These are phyloP conservation scores for Microcebus jonahi DNA, from an alignment of 2,113 vertebrate species.

Conservation along the genomic window DNA sequence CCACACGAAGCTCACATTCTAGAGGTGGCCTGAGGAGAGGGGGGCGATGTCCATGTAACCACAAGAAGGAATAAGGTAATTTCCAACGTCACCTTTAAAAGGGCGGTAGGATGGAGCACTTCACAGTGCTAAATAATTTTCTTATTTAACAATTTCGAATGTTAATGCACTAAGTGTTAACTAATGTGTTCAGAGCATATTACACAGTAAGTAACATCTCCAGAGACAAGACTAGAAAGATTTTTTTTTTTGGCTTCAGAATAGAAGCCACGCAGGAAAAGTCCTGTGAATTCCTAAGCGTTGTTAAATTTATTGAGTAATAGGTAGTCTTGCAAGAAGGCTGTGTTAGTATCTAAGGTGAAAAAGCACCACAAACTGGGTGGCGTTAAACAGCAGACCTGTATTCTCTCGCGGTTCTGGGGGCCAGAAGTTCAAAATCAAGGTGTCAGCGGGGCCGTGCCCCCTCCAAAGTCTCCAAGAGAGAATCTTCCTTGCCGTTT, in stretches of 20 bases:
- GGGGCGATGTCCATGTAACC: neutral
- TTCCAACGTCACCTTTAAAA: neutral
- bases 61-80: neutral
- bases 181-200: neutral
- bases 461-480: accelerated
- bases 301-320: neutral
- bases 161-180: neutral
- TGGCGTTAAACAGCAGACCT: neutral
- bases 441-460: neutral
- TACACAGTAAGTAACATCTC: neutral
- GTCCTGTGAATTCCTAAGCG: neutral
- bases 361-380: neutral
- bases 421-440: neutral
- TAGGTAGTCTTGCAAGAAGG: neutral
- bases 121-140: neutral
- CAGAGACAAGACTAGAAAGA: neutral
- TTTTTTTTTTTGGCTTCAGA: neutral
- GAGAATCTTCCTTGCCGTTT: neutral
- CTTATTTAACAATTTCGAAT: neutral
- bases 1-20: neutral
- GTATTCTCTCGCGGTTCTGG: neutral
- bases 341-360: neutral
- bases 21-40: neutral
- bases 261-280: neutral
- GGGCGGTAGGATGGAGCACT: neutral